These are phyloP conservation scores for Mythimna albipuncta DNA, from an alignment of 2,888 invertebrate genomes.

Conservation along the genomic window DNA sequence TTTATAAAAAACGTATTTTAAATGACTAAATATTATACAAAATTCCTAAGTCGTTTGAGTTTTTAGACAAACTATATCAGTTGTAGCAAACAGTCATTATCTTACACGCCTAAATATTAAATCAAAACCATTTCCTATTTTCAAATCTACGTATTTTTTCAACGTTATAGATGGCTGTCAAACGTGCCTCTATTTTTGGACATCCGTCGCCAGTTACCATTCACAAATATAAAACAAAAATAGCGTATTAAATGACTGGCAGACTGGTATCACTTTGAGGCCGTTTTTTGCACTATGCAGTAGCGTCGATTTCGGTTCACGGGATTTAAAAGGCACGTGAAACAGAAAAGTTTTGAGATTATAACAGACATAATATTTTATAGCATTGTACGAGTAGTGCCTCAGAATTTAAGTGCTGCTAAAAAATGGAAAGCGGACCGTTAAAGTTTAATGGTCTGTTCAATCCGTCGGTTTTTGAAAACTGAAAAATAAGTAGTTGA, in stretches of 20 bases:
- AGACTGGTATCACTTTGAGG: conserved; percentile 28
- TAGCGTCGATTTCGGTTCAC: not conserved
- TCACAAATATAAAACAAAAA: conserved; percentile 42
- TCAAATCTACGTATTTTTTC: not conserved
- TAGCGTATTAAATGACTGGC: conserved; percentile 31
- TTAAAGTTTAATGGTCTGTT: not conserved
- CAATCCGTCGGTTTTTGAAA: not conserved
- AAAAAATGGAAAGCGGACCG: not conserved
- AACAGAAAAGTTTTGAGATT: not conserved
- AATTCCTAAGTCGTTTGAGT: too few species aligned
- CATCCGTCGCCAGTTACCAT: conserved; percentile 5
- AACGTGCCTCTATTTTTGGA: conserved; percentile 7
- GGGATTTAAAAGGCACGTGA: conserved; percentile 19
- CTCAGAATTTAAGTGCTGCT: not conserved
- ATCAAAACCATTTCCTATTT: conserved; percentile 19
- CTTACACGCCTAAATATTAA: not conserved
- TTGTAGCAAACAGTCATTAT: too few species aligned
- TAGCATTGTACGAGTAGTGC: not conserved
- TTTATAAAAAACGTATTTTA: too few species aligned
- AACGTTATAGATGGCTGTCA: not conserved
- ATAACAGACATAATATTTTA: not conserved
- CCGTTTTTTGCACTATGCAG: conserved; percentile 5
- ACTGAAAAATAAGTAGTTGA: too few species aligned
- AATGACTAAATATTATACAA: too few species aligned
- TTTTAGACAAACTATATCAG: not conserved